These are phyloP conservation scores for Zapornia atra DNA, from an alignment of 2,113 vertebrate species.

Conservation along the genomic window DNA sequence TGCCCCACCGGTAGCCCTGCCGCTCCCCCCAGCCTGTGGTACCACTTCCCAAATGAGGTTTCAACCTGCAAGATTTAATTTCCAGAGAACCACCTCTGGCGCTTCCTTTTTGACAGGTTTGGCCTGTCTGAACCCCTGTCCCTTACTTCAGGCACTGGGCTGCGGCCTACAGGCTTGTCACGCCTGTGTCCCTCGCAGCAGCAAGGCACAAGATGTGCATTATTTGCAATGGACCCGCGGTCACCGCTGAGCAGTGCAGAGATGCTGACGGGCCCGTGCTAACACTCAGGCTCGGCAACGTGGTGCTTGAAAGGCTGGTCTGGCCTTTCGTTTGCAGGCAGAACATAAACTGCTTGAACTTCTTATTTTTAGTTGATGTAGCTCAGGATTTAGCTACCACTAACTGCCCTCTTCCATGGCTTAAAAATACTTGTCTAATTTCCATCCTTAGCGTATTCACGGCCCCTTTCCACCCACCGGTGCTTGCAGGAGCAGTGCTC, in stretches of 20 bases:
- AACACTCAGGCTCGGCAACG: background rate
- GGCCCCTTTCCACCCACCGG: background rate
- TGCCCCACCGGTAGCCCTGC: background rate
- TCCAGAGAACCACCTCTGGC: background rate
- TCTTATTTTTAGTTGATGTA: background rate
- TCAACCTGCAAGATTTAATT: background rate
- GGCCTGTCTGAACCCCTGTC: background rate
- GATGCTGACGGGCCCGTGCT: background rate
- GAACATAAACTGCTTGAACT: background rate
- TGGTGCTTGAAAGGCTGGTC: background rate
- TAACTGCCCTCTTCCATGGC: background rate
- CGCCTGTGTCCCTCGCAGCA: background rate
- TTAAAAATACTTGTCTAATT: slow-evolving; percentile 33
- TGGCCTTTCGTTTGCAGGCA: background rate
- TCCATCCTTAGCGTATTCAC: slow-evolving; percentile 31
- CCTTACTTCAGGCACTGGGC: background rate
- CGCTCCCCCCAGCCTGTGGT: background rate
- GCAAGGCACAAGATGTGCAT: accelerated
- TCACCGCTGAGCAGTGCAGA: accelerated
- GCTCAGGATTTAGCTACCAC: background rate
- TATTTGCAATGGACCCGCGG: background rate
- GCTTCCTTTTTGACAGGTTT: background rate
- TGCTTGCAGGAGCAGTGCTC: background rate
- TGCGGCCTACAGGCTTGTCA: background rate
- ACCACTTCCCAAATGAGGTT: no score